Percentiles rank a stretch among this genome's conserved stretches.
Conservation (phyloP, 2,888 invertebrate genomes). For the Brachypalpus laphriformis region DNA sequence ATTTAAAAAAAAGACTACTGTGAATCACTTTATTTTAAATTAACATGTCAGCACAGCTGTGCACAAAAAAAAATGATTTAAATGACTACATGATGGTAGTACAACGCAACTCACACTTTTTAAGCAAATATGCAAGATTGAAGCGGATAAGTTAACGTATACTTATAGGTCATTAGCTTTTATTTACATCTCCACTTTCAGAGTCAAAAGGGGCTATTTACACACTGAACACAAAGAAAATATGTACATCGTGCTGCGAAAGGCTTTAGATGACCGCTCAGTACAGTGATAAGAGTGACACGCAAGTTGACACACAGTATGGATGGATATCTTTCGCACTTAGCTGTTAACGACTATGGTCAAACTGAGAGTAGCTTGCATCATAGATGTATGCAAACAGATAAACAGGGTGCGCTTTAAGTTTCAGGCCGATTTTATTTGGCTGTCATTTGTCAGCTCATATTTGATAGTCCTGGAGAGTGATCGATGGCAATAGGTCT, state of each 20-base stretch:
- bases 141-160: too few relatives aligned
- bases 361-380: neutral
- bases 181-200: neutral
- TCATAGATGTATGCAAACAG: neutral
- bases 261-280: neutral
- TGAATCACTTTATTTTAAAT: neutral
- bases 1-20: neutral
- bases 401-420: too few relatives aligned
- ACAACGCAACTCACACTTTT: too few relatives aligned
- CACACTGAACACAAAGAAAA: neutral
- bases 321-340: neutral
- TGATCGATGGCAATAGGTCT: too few relatives aligned
- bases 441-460: too few relatives aligned
- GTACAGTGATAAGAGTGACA: neutral
- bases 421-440: too few relatives aligned
- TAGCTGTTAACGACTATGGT: neutral
- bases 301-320: neutral
- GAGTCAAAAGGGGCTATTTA: neutral
- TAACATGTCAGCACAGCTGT: too few relatives aligned
- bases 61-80: too few relatives aligned
- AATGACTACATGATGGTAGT: too few relatives aligned
- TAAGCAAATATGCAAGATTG: too few relatives aligned
- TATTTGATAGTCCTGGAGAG: too few relatives aligned
- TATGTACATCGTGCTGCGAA: neutral
- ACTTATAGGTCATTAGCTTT: neutral